Base-by-base conservation (phyloP, 2,888 invertebrate genomes). In the Lamellibrachia satsuma region DNA sequence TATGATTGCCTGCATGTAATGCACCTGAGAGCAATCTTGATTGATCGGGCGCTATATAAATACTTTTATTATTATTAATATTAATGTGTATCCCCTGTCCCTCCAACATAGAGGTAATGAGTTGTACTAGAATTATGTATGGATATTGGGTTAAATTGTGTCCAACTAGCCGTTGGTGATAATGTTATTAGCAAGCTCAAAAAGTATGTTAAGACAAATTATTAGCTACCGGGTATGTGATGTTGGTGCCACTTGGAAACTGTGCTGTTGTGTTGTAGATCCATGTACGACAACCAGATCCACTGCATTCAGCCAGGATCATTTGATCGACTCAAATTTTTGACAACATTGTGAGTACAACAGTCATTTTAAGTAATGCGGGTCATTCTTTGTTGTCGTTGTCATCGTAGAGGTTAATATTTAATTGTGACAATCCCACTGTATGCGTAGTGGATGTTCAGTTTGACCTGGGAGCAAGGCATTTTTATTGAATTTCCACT, bases 241-340 rank as follows among this genome's bases (percentile, higher is more conserved):
- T 90, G 90, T 22, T 90, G n/a, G 90, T 15, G 15, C 90, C 15
- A 15, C 90, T n/a, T 90, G 6, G 11, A 52, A 91, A 91, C 39
- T 91, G 15, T 91, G 51, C 6, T 2, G 92, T 93, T 93, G 57
- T 93, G 93, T 95, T 94, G 52, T 97, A 99, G 99, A 95, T 99
- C 99, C 92, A 97, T 99, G 52, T 99, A 99, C 96, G 99, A 99
- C 75, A 99, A 99, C 97, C 98, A 96, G 94, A 96, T 96, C 51
- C 94, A 95, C 15, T 96, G 96, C 93, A 95, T 96, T 11, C 95
- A 95, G 93, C 95, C 95, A 90, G 96, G 96, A 8, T 94, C 96
- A 55, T 96, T 96, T 94, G 95, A 95, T 91, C 94, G 95, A 91
- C 94, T 96, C 9, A 94, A 94, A 27, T 95, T 95, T 90, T 94